Conservation (phyloP, 2,888 invertebrate species). For the Lathronympha strigana region DNA sequence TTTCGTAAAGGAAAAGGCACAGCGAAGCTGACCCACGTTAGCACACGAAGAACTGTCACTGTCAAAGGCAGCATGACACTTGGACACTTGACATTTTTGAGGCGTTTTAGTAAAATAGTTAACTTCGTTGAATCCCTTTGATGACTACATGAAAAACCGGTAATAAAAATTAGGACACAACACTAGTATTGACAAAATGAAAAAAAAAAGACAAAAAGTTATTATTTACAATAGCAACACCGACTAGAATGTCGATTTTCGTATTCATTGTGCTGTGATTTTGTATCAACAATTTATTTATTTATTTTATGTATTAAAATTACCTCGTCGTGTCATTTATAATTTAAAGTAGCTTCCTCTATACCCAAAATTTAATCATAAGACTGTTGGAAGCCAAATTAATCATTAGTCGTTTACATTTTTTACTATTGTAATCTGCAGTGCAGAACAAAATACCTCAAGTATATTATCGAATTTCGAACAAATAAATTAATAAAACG, state of each 20-base stretch:
- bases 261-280: slow-evolving; percentile 39
- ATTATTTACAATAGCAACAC: slow-evolving; percentile 25
- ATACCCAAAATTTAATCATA: slow-evolving; percentile 19
- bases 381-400: slow-evolving; percentile 39
- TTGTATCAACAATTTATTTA: slow-evolving; percentile 27
- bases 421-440: slow-evolving; percentile 32
- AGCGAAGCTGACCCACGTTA: slow-evolving; percentile 48
- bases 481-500: slow-evolving; percentile 13
- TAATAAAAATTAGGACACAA: neutral
- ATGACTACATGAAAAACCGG: neutral
- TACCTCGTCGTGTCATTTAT: slow-evolving; percentile 26
- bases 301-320: slow-evolving; percentile 32
- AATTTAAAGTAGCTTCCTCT: slow-evolving; percentile 32
- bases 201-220: too few species aligned
- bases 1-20: slow-evolving; percentile 40
- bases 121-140: neutral
- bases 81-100: slow-evolving; percentile 1
- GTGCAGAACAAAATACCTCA: slow-evolving; percentile 36
- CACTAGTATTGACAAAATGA: slow-evolving; percentile 39
- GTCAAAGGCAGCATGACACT: slow-evolving; percentile 43
- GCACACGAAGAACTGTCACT: slow-evolving; percentile 48
- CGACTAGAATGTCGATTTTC: slow-evolving; percentile 13
- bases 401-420: slow-evolving; percentile 29
- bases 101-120: neutral
- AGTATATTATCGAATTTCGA: slow-evolving; percentile 20